Conservation (phyloP, 2,113 vertebrate species). For the Budorcas taxicolor region DNA sequence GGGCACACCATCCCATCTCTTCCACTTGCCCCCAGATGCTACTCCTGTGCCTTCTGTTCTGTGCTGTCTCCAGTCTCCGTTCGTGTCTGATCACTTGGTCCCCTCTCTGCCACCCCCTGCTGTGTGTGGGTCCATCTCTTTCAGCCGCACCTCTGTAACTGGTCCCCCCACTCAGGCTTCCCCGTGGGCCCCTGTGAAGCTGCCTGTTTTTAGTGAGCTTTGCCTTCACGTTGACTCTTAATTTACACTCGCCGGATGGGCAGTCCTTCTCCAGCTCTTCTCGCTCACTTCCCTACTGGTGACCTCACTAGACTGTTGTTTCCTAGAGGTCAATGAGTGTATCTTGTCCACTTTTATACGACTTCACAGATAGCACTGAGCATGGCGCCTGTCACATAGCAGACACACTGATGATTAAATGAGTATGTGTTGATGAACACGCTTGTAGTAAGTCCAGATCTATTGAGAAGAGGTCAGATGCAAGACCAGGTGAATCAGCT, state of each 20-base stretch:
- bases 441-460: not conserved
- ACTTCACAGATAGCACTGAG: not conserved
- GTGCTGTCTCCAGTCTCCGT: not conserved
- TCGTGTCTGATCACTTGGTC: rapidly evolving
- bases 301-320: not conserved
- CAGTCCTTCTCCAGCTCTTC: not conserved
- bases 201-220: not conserved
- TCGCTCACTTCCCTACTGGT: rapidly evolving
- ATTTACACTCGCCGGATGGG: not conserved
- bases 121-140: not conserved
- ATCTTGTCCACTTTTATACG: not conserved
- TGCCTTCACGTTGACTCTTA: not conserved
- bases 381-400: not conserved
- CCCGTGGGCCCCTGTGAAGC: not conserved
- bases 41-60: not conserved
- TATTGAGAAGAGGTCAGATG: not conserved
- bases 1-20: rapidly evolving
- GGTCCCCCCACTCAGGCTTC: not conserved
- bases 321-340: not conserved
- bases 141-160: rapidly evolving
- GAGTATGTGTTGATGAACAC: not conserved
- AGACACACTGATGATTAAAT: not conserved
- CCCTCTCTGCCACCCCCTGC: not conserved
- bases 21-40: too few species aligned
- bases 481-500: not conserved